Evolutionary conservation across 1,140 invertebrate species (phyloP), one percentile per base, ranked within the genome.

Genomic region (Chironomus tepperi): DNA sequence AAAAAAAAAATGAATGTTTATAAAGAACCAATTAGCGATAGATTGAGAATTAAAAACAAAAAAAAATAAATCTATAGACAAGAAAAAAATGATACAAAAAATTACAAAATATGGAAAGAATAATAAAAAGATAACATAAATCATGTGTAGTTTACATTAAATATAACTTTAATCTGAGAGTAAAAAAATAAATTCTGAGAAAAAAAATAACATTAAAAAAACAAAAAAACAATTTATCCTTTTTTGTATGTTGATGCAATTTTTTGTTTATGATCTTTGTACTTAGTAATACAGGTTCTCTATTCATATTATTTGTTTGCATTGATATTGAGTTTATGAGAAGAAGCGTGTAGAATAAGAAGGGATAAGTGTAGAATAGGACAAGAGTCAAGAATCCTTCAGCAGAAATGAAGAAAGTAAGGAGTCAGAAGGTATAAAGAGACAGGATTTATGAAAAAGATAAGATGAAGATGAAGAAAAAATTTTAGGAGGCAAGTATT

Each of bases 181-280:
- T 57, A 57, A 57, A 57, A 57, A 57, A 57, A 57, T 57, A 10
- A 57, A n/a, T 57, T 12, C 47, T 57, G 12, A 57, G 12, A 57
- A 57, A 5, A 57, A 57, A 5, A n/a, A 57, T 15, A 47, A n/a
- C n/a, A n/a, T n/a, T n/a, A 57, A 57, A n/a, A 57, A 57, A 57
- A 5, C 5, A n/a, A 57, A n/a, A 57, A 12, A 57, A 57, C n/a
- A 57, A 57, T 12, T 47, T 57, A 15, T 12, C 3, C 12, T 15
- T 57, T 57, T 57, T 57, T 57, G 47, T 57, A 57, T 57, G 47
- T n/a, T 57, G n/a, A 57, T 57, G 47, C 12, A 57, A 57, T 57
- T 57, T n/a, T 34, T 34, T 34, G 24, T 34, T 34, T 34, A 34
- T 34, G 24, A 34, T 34, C 24, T 34, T 34, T 34, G 24, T 34